These are phyloP conservation scores for Danaus chrysippus DNA, from an alignment of 2,888 invertebrate genomes.

Conservation along the genomic window DNA sequence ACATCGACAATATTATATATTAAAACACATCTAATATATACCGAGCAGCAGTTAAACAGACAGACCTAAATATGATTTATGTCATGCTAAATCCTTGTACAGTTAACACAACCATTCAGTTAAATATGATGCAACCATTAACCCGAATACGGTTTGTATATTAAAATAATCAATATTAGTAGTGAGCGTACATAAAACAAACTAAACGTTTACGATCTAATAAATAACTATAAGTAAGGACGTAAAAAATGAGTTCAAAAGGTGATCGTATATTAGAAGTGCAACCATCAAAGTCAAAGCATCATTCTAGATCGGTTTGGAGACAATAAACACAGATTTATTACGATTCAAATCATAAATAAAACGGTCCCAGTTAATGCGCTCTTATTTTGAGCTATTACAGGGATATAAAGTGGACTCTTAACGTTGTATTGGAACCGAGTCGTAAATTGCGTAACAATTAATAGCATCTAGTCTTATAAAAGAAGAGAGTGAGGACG, in stretches of 20 bases:
- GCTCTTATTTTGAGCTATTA: slow-evolving; percentile 71
- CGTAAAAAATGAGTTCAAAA: slow-evolving; percentile 65
- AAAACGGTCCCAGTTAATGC: slow-evolving; percentile 65
- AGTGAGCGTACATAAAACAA: slow-evolving; percentile 32
- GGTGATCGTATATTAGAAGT: slow-evolving; percentile 56
- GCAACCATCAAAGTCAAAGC: slow-evolving; percentile 48
- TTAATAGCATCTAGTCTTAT: slow-evolving; percentile 5
- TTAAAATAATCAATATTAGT: slow-evolving; percentile 19
- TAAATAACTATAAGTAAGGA: slow-evolving; percentile 48
- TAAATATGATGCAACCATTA: too few species aligned
- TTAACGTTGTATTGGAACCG: slow-evolving; percentile 35
- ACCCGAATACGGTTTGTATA: neutral
- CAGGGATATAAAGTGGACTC: slow-evolving; percentile 56
- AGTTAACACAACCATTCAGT: too few species aligned
- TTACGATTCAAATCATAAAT: slow-evolving; percentile 59
- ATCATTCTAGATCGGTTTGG: slow-evolving; percentile 39
- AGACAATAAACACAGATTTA: slow-evolving; percentile 68
- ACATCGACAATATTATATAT: neutral
- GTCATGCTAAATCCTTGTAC: slow-evolving; percentile 10
- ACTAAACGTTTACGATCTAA: slow-evolving; percentile 41
- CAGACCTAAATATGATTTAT: slow-evolving; percentile 13
- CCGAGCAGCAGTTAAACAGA: neutral
- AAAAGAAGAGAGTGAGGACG: neutral
- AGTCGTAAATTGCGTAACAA: slow-evolving; percentile 42
- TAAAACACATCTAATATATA: neutral